A percentile compares a stretch with the other conserved stretches of the same genome.
phyloP scores from a whole-genome alignment of 53 echinoderm and acorn worm species.

The Echinometra lucunter region DNA sequence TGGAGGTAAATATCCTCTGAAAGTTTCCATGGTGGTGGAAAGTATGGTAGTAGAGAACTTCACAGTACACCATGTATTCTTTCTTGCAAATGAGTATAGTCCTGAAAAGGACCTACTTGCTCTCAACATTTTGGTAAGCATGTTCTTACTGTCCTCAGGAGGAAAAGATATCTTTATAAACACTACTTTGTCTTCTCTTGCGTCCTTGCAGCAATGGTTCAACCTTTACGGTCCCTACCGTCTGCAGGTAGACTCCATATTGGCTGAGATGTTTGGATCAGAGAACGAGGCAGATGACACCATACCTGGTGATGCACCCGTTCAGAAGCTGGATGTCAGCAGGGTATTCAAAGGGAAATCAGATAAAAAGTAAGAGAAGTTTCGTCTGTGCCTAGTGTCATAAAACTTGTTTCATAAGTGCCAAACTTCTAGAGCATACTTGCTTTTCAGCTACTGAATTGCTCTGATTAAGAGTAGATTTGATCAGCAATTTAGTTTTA shows the following conservation, averaged over 20 bases:
- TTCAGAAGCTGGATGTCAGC: constrained; percentile 56
- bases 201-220: constrained; percentile 63
- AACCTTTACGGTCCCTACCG: constrained; percentile 63
- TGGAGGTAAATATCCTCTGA: no score
- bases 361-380: constrained; percentile 54
- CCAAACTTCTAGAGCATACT: no score
- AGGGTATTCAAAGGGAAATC: constrained; percentile 66
- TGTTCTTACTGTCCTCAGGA: no score
- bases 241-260: constrained; percentile 35
- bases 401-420: neutral
- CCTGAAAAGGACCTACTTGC: no score
- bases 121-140: no score
- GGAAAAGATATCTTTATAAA: no score
- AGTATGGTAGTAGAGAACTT: no score
- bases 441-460: neutral
- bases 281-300: neutral
- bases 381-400: no score
- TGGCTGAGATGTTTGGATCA: constrained; percentile 43
- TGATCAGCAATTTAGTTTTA: neutral
- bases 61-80: no score
- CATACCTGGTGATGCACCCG: neutral
- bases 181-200: neutral
- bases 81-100: no score
- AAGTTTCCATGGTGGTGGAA: no score
- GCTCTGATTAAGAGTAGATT: neutral